Conservation (phyloP, 2,888 invertebrate genomes). For the Andrena marginata region DNA sequence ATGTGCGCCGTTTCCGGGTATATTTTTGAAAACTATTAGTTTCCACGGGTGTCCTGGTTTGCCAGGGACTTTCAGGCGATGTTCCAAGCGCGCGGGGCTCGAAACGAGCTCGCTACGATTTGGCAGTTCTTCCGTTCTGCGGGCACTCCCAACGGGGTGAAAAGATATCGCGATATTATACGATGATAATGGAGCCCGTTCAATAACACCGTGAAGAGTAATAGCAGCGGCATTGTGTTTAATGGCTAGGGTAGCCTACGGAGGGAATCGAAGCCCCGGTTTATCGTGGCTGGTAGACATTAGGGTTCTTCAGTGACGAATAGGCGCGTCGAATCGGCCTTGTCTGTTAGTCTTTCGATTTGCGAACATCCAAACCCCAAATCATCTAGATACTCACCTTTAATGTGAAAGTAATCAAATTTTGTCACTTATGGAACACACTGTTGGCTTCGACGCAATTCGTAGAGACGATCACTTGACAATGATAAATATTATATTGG, state of each 20-base stretch:
- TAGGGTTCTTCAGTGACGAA: conserved; percentile 71
- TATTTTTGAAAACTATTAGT: conserved; percentile 53
- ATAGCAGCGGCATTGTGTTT: conserved; percentile 76
- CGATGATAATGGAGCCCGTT: conserved; percentile 75
- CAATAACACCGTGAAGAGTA: conserved; percentile 77
- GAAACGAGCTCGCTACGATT: conserved; percentile 62
- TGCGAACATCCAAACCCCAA: conserved; percentile 31
- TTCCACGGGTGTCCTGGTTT: conserved; percentile 13
- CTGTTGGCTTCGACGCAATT: not conserved
- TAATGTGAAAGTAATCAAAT: too few species aligned
- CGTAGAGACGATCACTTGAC: too few species aligned
- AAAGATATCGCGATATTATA: conserved; percentile 78
- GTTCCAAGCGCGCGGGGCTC: conserved; percentile 59
- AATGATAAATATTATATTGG: too few species aligned
- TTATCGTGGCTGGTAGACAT: conserved; percentile 64
- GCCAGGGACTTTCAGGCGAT: conserved; percentile 62
- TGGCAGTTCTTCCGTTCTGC: conserved; percentile 68
- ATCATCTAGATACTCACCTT: conserved; percentile 10
- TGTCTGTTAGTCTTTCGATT: conserved; percentile 67
- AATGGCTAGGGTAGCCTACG: conserved; percentile 73
- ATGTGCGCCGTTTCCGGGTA: conserved; percentile 7
- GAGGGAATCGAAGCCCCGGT: conserved; percentile 71
- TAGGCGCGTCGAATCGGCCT: conserved; percentile 68
- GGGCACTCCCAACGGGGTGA: conserved; percentile 66
- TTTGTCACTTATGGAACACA: not conserved